These are phyloP conservation scores for Percopsis omiscomaycus DNA, from an alignment of 2,797 vertebrate genomes.

Conservation along the genomic window DNA sequence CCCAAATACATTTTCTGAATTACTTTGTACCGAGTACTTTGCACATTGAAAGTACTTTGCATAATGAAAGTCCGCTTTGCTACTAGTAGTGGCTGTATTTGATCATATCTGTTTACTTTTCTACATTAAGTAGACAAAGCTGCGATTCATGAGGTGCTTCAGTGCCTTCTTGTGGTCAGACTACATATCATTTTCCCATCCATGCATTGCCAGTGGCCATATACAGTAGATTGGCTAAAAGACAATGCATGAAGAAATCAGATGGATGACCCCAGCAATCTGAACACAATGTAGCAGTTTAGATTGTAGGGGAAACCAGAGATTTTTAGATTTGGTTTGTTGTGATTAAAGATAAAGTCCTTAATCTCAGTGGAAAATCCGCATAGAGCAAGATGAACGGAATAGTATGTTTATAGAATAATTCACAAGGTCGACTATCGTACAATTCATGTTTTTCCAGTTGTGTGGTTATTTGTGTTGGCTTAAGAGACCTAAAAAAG, in stretches of 20 bases:
- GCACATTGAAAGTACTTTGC: no score
- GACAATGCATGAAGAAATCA: no score
- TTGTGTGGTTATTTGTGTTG: no score
- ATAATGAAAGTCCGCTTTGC: no score
- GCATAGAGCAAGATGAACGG: slow-evolving; percentile 9
- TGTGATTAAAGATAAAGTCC: slow-evolving; percentile 28
- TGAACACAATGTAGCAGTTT: slow-evolving; percentile 1
- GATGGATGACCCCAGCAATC: no score
- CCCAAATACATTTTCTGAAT: not conserved
- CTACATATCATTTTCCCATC: not conserved
- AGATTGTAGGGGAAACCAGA: slow-evolving; percentile 9
- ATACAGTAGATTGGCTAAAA: not conserved
- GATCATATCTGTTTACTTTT: not conserved
- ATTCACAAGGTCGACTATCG: no score
- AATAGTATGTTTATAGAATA: slow-evolving; percentile 30
- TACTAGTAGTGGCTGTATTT: not conserved
- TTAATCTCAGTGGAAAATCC: slow-evolving; percentile 31
- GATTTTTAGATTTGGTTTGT: slow-evolving; percentile 7
- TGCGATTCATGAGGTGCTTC: slow-evolving; percentile 47
- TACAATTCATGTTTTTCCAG: no score
- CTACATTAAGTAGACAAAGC: not conserved
- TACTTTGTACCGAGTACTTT: no score
- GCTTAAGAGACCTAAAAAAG: no score
- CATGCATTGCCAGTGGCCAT: slow-evolving; percentile 6
- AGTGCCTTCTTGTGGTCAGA: slow-evolving; percentile 71